Conservation (phyloP, 2,113 vertebrate species). For the Balaeniceps rex region DNA sequence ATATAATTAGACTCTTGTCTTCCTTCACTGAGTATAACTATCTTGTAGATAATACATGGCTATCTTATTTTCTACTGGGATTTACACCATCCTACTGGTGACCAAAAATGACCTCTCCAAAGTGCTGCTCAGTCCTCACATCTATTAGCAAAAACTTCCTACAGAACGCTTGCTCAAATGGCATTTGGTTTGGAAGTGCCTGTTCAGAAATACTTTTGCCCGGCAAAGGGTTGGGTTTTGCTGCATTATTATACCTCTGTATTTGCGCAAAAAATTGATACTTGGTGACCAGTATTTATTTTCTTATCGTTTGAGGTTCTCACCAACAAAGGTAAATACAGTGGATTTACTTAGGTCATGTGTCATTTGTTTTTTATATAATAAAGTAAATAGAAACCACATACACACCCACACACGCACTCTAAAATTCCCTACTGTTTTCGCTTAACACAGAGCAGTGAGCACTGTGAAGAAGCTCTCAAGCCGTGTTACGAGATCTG, state of each 20-base stretch:
- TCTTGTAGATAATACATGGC: background rate
- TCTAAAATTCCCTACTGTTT: background rate
- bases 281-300: background rate
- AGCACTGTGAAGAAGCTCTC: background rate
- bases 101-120: background rate
- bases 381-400: background rate
- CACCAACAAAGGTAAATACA: background rate
- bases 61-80: background rate
- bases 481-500: background rate
- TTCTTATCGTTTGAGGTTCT: background rate
- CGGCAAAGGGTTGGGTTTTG: background rate
- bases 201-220: background rate
- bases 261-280: background rate
- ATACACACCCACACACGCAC: background rate
- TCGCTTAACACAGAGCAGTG: background rate
- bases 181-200: background rate
- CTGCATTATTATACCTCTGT: background rate
- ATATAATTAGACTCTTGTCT: background rate
- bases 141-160: background rate
- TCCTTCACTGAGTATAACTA: background rate
- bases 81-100: background rate
- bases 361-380: background rate
- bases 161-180: background rate
- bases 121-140: background rate
- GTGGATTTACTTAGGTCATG: background rate